Conservation (phyloP, 2,888 invertebrate species). For the Drosophila lacicola region DNA sequence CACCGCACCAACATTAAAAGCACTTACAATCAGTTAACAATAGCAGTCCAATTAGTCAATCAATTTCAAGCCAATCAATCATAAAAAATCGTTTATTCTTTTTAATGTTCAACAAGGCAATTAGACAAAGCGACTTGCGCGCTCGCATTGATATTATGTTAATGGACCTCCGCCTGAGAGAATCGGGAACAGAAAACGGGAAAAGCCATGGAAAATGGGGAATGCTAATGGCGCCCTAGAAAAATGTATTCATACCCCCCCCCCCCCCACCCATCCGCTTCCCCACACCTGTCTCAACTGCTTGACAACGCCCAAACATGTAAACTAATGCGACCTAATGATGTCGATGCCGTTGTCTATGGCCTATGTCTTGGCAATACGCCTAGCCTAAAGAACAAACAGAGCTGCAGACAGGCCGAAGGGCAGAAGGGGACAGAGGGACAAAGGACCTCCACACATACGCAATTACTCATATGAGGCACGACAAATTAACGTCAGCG, state of each 20-base stretch:
- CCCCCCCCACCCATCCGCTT: background rate
- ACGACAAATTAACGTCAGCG: slow-evolving; percentile 64
- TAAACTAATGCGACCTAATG: slow-evolving; percentile 66
- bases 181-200: background rate
- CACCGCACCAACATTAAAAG: slow-evolving; percentile 2
- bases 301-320: slow-evolving; percentile 61
- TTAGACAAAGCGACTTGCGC: slow-evolving; percentile 42
- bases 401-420: slow-evolving; percentile 13
- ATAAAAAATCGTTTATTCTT: slow-evolving; percentile 12
- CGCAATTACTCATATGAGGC: slow-evolving; percentile 58
- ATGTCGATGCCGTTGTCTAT: slow-evolving; percentile 38
- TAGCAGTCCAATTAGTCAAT: slow-evolving; percentile 37
- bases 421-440: background rate
- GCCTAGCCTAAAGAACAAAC: slow-evolving; percentile 20
- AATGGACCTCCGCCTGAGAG: slow-evolving; percentile 26
- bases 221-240: slow-evolving; percentile 18
- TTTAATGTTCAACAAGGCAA: slow-evolving; percentile 36
- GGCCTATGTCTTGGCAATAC: slow-evolving; percentile 34
- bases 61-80: slow-evolving; percentile 48
- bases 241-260: slow-evolving; percentile 14
- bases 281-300: slow-evolving; percentile 17
- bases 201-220: slow-evolving; percentile 1
- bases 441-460: slow-evolving; percentile 18
- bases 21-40: slow-evolving; percentile 21
- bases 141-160: slow-evolving; percentile 47